These are phyloP conservation scores for Nomada lathburiana DNA, from an alignment of 2,888 invertebrate genomes.

Conservation along the genomic window DNA sequence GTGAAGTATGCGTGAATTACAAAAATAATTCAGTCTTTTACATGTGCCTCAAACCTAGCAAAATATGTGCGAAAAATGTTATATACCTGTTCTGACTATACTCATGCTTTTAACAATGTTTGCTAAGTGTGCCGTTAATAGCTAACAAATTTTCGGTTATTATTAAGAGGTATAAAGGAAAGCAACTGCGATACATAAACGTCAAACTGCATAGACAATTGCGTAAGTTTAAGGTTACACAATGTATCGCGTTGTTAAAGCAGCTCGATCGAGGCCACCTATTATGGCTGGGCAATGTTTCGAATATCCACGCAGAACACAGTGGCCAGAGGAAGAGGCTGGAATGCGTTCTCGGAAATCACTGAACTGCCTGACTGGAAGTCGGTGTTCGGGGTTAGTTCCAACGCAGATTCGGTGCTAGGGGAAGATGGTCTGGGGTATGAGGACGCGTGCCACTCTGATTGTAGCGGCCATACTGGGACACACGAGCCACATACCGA, in stretches of 20 bases:
- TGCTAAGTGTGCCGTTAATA: no score
- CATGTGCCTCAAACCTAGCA: no score
- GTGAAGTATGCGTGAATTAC: no score
- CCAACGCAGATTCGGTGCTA: constrained; percentile 42
- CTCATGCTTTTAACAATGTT: no score
- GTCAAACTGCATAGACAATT: no score
- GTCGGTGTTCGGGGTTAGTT: constrained; percentile 53
- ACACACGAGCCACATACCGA: constrained; percentile 76
- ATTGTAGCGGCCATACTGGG: constrained; percentile 75
- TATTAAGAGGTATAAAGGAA: no score
- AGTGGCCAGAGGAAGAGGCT: constrained; percentile 29
- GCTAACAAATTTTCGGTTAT: no score
- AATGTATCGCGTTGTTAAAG: neutral
- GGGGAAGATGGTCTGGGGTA: constrained; percentile 45
- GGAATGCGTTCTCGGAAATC: constrained; percentile 51
- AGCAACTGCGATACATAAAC: no score
- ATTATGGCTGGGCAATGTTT: constrained; percentile 2
- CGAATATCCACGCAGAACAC: constrained; percentile 24
- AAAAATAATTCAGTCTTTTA: no score
- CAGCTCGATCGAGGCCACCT: neutral
- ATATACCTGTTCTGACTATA: no score
- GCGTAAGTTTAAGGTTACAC: neutral
- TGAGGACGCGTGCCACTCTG: constrained; percentile 76
- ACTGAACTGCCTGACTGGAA: constrained; percentile 39
- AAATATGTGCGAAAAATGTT: no score